Evolutionary conservation across 1,140 invertebrate genomes (phyloP), one percentile per base, ranked within the genome.

Genomic region (Drosophila rufa): DNA sequence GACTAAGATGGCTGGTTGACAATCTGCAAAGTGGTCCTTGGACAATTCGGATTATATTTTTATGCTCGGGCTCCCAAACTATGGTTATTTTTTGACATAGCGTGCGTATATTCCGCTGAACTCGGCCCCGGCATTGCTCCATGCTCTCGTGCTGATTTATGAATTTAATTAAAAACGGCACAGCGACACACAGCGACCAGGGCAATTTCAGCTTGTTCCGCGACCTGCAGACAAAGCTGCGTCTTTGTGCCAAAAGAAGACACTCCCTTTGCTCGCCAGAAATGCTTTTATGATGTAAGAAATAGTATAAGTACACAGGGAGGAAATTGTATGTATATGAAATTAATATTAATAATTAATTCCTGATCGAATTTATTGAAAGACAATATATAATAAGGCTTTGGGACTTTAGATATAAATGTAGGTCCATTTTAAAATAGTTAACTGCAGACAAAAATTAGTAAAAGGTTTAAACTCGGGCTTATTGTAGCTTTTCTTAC

Each of bases 131-230:
- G 30, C 64, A 57, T 36, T 66, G 17, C 43, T 46, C 22, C 47
- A 42, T 45, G 53, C 50, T 62, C 50, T 62, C 43, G 25, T 62
- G 84, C 73, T 87, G 84, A 87, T 87, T 87, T 87, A 87, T 87
- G 84, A 87, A 87, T 87, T 87, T 87, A 89, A 87, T 87, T 87
- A 87, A 87, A 83, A 87, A 76, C 77, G 61, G 66, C 73, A 80
- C 74, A 69, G 75, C 77, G 85, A 84, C 77, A 84, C 67, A 22
- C 33, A 38, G 4, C 36, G 36, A 14, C 12, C 36, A 48, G 55
- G 59, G 69, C 65, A 80, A 60, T 61, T 51, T 78, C n/a, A 48
- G 53, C 17, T 33, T 55, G 50, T 48, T 33, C 40, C 14, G 50
- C 59, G 64, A 67, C 67, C 62, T 45, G 50, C 47, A 51, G 59